These are phyloP conservation scores for Drepana arcuata DNA, from an alignment of 1,140 invertebrate genomes.

Conservation along the genomic window DNA sequence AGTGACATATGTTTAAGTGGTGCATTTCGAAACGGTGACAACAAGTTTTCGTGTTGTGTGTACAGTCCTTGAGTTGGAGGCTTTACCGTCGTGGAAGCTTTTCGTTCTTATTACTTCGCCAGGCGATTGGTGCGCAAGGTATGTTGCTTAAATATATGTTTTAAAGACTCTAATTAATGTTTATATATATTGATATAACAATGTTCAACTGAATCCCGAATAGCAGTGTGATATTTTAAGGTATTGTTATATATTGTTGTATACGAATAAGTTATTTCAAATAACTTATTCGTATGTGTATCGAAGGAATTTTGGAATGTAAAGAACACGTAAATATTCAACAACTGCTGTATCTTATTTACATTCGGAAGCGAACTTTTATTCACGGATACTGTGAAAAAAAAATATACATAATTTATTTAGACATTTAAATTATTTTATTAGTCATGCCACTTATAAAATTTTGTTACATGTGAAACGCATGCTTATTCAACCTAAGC, in stretches of 20 bases:
- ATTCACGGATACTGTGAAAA: no score
- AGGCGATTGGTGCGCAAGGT: conserved; percentile 46
- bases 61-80: conserved; percentile 59
- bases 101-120: conserved; percentile 34
- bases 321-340: no score
- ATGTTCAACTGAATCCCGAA: background rate
- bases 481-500: no score
- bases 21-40: conserved; percentile 51
- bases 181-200: background rate
- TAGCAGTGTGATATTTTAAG: background rate
- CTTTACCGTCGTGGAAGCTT: conserved; percentile 39
- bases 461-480: no score
- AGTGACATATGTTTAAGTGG: conserved; percentile 1
- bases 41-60: conserved; percentile 55
- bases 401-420: no score
- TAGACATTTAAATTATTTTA: no score
- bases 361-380: no score
- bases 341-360: no score
- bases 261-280: conserved; percentile 1
- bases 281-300: no score
- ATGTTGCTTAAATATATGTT: conserved; percentile 15
- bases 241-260: background rate
- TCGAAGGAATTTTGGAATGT: no score
- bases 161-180: background rate
- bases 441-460: no score